Conservation (phyloP, 2,888 invertebrate genomes). For the Acrobasis repandana region DNA sequence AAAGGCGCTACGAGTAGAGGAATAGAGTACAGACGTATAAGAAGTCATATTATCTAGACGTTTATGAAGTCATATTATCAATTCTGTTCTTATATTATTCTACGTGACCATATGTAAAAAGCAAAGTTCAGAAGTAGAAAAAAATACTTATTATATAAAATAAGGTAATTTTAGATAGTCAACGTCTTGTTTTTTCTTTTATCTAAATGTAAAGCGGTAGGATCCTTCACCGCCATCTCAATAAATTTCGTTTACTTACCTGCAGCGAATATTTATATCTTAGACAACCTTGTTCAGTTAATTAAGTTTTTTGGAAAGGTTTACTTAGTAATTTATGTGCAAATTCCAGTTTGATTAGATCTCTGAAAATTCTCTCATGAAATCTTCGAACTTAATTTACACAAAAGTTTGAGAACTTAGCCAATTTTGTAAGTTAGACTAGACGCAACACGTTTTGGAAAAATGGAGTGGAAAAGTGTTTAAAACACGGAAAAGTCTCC, state of each 20-base stretch:
- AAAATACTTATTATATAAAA: no score
- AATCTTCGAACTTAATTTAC: constrained; percentile 10
- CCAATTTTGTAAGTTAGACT: constrained; percentile 3
- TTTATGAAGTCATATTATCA: no score
- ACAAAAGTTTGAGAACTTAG: constrained; percentile 9
- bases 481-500: constrained; percentile 6
- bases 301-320: neutral
- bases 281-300: neutral
- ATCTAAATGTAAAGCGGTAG: neutral
- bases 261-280: neutral
- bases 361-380: neutral
- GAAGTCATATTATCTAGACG: no score
- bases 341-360: constrained; percentile 3
- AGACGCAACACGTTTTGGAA: constrained; percentile 5
- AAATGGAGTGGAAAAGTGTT: constrained; percentile 10
- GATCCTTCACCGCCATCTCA: neutral
- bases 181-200: neutral
- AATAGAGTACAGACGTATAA: no score
- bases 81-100: no score
- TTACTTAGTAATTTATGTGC: constrained; percentile 1
- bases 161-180: no score
- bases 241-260: neutral
- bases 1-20: no score
- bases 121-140: no score
- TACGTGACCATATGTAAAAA: no score